Conservation (phyloP, 2,113 vertebrate genomes). For the Butorides virescens region DNA sequence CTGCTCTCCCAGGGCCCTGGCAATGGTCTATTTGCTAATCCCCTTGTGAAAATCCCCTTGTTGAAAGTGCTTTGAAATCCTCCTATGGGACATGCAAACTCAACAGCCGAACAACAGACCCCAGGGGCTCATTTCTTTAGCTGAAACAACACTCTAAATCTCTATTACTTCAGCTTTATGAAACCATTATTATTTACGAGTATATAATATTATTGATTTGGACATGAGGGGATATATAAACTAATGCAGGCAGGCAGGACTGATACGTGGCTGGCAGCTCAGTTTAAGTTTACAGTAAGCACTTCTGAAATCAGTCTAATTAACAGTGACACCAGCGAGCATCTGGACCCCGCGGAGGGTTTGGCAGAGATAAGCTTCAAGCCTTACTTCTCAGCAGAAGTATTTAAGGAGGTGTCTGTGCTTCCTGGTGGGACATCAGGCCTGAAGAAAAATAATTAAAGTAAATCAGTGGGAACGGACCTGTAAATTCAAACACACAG, state of each 20-base stretch:
- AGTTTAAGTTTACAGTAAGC: neutral
- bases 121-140: constrained; percentile 20
- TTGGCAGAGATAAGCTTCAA: constrained; percentile 31
- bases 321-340: constrained; percentile 9
- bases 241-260: constrained; percentile 20
- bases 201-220: constrained; percentile 33
- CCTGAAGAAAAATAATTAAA: constrained; percentile 47
- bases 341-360: neutral
- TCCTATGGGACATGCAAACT: constrained; percentile 16
- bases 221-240: neutral
- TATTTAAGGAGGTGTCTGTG: neutral
- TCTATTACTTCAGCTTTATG: constrained; percentile 31
- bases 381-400: constrained; percentile 4
- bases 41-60: neutral
- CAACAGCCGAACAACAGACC: constrained; percentile 28
- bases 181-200: constrained; percentile 39
- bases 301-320: constrained; percentile 28
- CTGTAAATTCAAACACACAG: neutral
- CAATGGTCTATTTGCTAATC: constrained; percentile 6
- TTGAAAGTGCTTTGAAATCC: constrained; percentile 24
- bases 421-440: neutral
- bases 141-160: constrained; percentile 28
- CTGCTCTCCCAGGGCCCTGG: constrained; percentile 1
- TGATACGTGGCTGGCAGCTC: neutral
- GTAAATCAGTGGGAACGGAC: neutral